These are phyloP conservation scores for Tyto alba DNA, from an alignment of 2,113 vertebrate species.

Conservation along the genomic window DNA sequence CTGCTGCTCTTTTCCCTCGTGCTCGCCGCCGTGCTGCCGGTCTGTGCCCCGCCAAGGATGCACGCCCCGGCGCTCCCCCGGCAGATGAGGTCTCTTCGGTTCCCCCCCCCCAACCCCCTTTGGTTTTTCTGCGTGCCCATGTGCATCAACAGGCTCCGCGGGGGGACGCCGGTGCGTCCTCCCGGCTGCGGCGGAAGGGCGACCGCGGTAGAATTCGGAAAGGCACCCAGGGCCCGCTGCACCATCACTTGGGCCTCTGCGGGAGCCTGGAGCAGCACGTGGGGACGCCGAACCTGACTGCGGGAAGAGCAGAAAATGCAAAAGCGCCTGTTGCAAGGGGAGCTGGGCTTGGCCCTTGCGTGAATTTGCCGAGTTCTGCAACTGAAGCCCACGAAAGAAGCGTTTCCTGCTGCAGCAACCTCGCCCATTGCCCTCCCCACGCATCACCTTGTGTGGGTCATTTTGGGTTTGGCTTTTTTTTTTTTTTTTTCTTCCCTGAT, in stretches of 20 bases:
- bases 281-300: neutral
- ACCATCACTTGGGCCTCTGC: rapidly evolving
- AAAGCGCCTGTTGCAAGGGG: neutral
- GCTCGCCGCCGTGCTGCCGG: neutral
- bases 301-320: neutral
- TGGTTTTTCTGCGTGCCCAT: rapidly evolving
- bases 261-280: neutral
- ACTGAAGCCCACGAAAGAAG: rapidly evolving
- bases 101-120: too few relatives aligned
- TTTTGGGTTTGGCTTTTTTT: neutral
- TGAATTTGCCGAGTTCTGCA: neutral
- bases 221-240: neutral
- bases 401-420: neutral
- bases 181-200: neutral
- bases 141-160: rapidly evolving
- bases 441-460: neutral
- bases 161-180: rapidly evolving
- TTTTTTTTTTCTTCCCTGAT: neutral
- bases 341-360: neutral
- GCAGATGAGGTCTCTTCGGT: neutral
- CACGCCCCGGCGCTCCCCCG: neutral
- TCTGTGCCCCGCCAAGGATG: neutral
- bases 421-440: neutral
- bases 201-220: neutral
- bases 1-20: neutral